Evolutionary conservation across 2,888 invertebrate species (phyloP), one percentile per base, ranked within the genome.

Genomic region (Ormyrus pomaceus): DNA sequence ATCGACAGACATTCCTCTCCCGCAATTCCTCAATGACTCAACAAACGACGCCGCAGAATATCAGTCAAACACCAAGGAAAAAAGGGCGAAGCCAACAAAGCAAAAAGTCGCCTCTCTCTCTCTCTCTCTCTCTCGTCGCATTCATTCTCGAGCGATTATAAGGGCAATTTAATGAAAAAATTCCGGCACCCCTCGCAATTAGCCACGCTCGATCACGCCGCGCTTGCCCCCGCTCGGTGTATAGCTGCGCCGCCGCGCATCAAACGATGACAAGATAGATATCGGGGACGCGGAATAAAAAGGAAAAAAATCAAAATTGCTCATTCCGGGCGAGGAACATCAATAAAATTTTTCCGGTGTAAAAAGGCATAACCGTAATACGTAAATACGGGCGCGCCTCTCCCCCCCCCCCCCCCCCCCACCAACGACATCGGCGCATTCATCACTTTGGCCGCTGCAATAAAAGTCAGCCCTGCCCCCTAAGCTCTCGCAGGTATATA

Each of bases 391-490:
- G 46, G 65, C 48, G n/a, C 51, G 58, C 64, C 34, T 2, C 34
- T 2, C 1, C 34, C 34, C 3, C 34, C 34, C 34, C 34, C 2
- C 34, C 34, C 2, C 2, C 34, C 2, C 34, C 34, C 34, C 34
- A 34, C 34, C 34, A 34, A 34, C 34, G 34, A 34, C 34, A 34
- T 34, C 34, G 13, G 46, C 51, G 77, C 55, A 74, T 85, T 84
- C 84, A 84, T 86, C 86, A 86, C 88, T 87, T 89, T 86, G 87
- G 87, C 87, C 87, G 86, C 84, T 86, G 89, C 87, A 89, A 89
- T 89, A 89, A 89, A 89, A 89, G 89, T 89, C 89, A 89, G 34
- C 2, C 3, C 86, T 84, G 83, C 83, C 82, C 53, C 72, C n/a
- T 10, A 51, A 53, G 46, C 19, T 51, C 19, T 50, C 8, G 8